Evolutionary conservation across 2,888 invertebrate species (phyloP).

Genomic region (Molorchus minor): DNA sequence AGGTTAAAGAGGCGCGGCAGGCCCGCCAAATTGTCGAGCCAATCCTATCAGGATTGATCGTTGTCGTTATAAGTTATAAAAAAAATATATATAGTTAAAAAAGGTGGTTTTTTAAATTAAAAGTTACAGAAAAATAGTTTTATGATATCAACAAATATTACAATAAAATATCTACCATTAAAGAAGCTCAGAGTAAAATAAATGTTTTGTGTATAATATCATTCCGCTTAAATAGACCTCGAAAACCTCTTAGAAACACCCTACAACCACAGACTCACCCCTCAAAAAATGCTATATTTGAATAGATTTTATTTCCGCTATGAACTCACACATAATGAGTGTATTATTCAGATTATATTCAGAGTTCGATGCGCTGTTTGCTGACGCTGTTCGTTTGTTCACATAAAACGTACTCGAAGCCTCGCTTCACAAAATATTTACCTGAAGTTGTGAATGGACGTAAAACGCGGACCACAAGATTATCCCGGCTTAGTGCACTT

Average conservation of each 20-base stretch:
- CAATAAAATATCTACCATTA: too few species aligned
- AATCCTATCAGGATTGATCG: too few species aligned
- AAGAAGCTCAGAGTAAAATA: not conserved
- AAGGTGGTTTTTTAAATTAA: too few species aligned
- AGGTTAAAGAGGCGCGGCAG: too few species aligned
- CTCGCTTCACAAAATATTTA: slow-evolving; percentile 34
- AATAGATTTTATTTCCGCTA: slow-evolving; percentile 60
- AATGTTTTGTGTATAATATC: slow-evolving; percentile 12
- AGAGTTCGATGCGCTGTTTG: slow-evolving; percentile 29
- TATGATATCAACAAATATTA: too few species aligned
- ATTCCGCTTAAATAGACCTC: slow-evolving; percentile 8
- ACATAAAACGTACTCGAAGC: slow-evolving; percentile 26
- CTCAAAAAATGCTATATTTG: slow-evolving; percentile 47
- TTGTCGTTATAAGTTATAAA: too few species aligned
- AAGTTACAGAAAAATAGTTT: too few species aligned
- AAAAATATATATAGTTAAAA: too few species aligned
- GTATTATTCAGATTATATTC: slow-evolving; percentile 37
- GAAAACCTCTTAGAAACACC: slow-evolving; percentile 15
- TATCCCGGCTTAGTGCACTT: slow-evolving; percentile 40
- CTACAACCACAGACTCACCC: slow-evolving; percentile 22
- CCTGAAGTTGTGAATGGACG: slow-evolving; percentile 33
- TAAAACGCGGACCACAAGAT: slow-evolving; percentile 30
- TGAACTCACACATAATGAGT: slow-evolving; percentile 59
- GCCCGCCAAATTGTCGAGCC: too few species aligned
- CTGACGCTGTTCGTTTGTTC: slow-evolving; percentile 28